phyloP scores from a whole-genome alignment of 2,888 invertebrate genomes.

The Spodoptera littoralis region DNA sequence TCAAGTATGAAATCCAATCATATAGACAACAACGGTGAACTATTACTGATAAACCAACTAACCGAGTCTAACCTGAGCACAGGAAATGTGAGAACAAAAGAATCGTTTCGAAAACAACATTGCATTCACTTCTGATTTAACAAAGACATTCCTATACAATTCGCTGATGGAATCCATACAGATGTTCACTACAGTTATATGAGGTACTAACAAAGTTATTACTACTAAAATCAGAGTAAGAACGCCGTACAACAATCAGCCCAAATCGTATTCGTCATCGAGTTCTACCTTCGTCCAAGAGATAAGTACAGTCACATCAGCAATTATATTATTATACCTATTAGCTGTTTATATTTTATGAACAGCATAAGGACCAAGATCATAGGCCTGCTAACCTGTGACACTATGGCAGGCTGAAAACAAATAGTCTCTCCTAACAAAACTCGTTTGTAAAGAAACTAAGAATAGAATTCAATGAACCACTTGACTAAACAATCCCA shows the following conservation, averaged over 20 bases:
- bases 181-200: conserved; percentile 41
- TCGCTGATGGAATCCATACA: conserved; percentile 52
- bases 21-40: conserved; percentile 71
- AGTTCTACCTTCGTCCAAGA: too few species aligned
- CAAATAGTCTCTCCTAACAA: conserved; percentile 15
- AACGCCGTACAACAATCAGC: too few species aligned
- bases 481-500: conserved; percentile 45
- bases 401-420: conserved; percentile 9
- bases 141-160: conserved; percentile 62
- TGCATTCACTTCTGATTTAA: conserved; percentile 62
- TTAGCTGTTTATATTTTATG: too few species aligned
- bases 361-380: too few species aligned
- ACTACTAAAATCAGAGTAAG: too few species aligned
- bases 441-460: conserved; percentile 37
- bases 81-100: conserved; percentile 79
- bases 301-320: too few species aligned
- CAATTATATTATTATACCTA: too few species aligned
- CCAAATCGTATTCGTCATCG: too few species aligned
- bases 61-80: conserved; percentile 65
- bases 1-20: conserved; percentile 25
- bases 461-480: conserved; percentile 39
- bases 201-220: conserved; percentile 6
- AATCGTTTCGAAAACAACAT: conserved; percentile 74
- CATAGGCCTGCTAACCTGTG: neutral
- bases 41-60: conserved; percentile 71